Base-by-base conservation (phyloP, 2,888 invertebrate genomes). In the Drosophila lacicola region DNA sequence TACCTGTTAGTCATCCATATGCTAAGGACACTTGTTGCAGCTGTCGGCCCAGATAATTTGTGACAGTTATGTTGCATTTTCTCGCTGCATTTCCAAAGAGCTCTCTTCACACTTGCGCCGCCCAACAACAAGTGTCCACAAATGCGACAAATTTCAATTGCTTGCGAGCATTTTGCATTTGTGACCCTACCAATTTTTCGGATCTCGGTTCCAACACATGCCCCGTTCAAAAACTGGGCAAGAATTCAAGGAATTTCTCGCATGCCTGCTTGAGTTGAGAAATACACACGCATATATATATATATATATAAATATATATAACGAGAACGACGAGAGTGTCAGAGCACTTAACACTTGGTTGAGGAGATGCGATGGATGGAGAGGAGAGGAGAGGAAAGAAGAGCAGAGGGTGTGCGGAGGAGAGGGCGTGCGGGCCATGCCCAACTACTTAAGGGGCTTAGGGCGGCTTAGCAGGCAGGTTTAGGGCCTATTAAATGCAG, bases 291-390 rank as follows among this genome's bases (percentile, higher is more conserved):
- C 17, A 41, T 19, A 50, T 37, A 25, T 50, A n/a, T 21, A 3
- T 37, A 6, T 25, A 14, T 42, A 47, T 36, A 34, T 14, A 8
- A 14, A 41, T 8, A 25, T 5, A 21, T 17, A 19, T 29, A 29
- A 29, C 29, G 36, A 45, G 21, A 66, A 37, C 44, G 8, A 25
- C 25, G 0, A 70, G 61, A 85, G 83, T 88, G 83, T 85, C 70
- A 66, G 78, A 76, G 74, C 88, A 83, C 88, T 88, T 83, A 88
- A 80, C 83, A 83, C 82, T 88, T 88, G 80, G 67, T 61, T 46
- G 60, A 39, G 37, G 51, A 36, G 34, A 60, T 50, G 50, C 45
- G 29, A 29, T 29, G 25, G 8, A 8, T 2, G 45, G 60, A 29
- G 57, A 61, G 42, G 51, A 65, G 71, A 55, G 45, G 60, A 29